Base-by-base conservation (phyloP, 2,888 invertebrate species). In the Sinodicranocentrus sp. region DNA sequence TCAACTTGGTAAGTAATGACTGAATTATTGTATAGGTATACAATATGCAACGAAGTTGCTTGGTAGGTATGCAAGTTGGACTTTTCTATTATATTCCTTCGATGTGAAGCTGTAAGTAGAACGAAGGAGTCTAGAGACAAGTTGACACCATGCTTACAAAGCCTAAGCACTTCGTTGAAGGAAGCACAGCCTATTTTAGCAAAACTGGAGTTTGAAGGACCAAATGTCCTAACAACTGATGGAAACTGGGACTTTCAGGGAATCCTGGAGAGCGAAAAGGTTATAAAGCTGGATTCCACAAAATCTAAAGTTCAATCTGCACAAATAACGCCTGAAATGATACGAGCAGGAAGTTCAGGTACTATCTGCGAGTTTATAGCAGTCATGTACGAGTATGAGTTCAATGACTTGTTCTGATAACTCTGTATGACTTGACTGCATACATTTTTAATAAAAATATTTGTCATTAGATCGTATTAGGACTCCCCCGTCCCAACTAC, bases 71-170 rank as follows among this genome's bases (percentile, higher is more conserved):
- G 13, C 54, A 54, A 33, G 15, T 3, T 57, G 21, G 23, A 25
- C 17, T 25, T 25, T 17, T 8, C 1, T 67, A n/a, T n/a, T n/a
- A n/a, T n/a, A n/a, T n/a, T n/a, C n/a, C n/a, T n/a, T n/a, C n/a
- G n/a, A n/a, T n/a, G n/a, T 70, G 17, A 39, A 78, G 78, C 70
- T n/a, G 54, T 71, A 6, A 65, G 65, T 19, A 59, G 26, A 6
- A 54, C 52, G 25, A 71, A 63, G 15, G 83, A 83, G 15, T 2
- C 82, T 17, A 86, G 85, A 3, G 84, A 86, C 44, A 76, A 70
- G 23, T 23, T 88, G 6, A 68, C 85, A 0, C 63, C 68, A 61
- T 88, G 88, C 68, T 23, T 87, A 23, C 19, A 67, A 10, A 25
- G n/a, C 0, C 63, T 87, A 13, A 73, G 71, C 52, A 48, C 33